Evolutionary conservation across 2,113 vertebrate species (phyloP).

Genomic region (Montifringilla adamsi): DNA sequence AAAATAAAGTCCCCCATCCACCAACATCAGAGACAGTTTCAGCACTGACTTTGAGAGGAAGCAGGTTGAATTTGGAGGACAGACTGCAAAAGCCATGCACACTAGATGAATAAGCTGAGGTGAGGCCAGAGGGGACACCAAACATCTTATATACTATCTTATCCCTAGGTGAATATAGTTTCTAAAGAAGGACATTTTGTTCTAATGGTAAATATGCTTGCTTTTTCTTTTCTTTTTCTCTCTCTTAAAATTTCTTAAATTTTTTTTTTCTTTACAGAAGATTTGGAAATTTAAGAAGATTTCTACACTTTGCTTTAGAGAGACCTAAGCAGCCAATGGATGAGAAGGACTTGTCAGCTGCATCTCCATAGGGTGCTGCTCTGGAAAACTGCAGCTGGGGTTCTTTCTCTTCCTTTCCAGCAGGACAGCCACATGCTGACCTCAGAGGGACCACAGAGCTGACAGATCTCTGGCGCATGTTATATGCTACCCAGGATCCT

Average conservation of each 20-base stretch:
- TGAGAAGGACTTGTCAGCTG: background rate
- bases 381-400: accelerated
- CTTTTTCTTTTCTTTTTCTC: accelerated
- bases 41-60: background rate
- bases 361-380: background rate
- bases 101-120: background rate
- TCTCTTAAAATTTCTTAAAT: too few relatives aligned
- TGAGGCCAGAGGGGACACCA: background rate
- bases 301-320: background rate
- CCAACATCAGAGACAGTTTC: background rate
- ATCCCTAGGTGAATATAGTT: background rate
- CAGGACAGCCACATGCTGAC: background rate
- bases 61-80: background rate
- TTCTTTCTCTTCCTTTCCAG: background rate
- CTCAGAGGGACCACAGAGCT: background rate
- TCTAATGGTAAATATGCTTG: background rate
- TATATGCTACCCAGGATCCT: background rate
- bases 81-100: background rate
- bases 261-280: background rate
- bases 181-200: background rate
- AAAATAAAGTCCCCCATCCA: background rate
- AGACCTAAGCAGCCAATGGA: background rate
- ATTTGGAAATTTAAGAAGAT: background rate
- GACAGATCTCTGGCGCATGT: background rate
- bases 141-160: background rate